Percentiles rank a stretch among this genome's conserved stretches.
phyloP scores from a whole-genome alignment of 2,113 vertebrate genomes.

The Chaetodon trifascialis region DNA sequence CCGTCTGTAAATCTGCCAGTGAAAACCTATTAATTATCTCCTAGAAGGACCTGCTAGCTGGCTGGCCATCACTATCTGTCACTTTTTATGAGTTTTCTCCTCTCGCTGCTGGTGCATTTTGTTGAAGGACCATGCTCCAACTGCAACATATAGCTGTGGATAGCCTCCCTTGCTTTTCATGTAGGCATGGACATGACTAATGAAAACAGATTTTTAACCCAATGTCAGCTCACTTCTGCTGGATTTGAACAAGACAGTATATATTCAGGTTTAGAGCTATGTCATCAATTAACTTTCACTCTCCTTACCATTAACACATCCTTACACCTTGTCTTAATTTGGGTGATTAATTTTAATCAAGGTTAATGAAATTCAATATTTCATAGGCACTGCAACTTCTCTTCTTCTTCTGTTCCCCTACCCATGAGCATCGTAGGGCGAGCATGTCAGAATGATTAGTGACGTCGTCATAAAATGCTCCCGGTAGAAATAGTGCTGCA shows the following conservation, averaged over 20 bases:
- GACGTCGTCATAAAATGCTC: slow-evolving; percentile 54
- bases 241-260: slow-evolving; percentile 41
- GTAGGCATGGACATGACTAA: slow-evolving; percentile 52
- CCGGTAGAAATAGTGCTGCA: slow-evolving; percentile 43
- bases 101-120: slow-evolving; percentile 64
- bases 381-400: slow-evolving; percentile 48
- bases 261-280: slow-evolving; percentile 31
- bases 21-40: slow-evolving; percentile 81
- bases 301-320: slow-evolving; percentile 29
- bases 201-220: slow-evolving; percentile 60
- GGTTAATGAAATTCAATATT: slow-evolving; percentile 70
- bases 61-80: slow-evolving; percentile 75
- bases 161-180: slow-evolving; percentile 49
- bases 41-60: slow-evolving; percentile 73
- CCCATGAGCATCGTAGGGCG: slow-evolving; percentile 31
- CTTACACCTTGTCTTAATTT: slow-evolving; percentile 41
- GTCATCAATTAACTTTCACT: slow-evolving; percentile 38
- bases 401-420: slow-evolving; percentile 29
- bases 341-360: slow-evolving; percentile 66
- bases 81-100: slow-evolving; percentile 76
- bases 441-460: slow-evolving; percentile 71
- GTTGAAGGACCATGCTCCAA: slow-evolving; percentile 45
- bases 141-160: slow-evolving; percentile 63
- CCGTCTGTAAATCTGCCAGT: slow-evolving; percentile 76
- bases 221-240: slow-evolving; percentile 37